phyloP scores from a whole-genome alignment of 2,797 vertebrate genomes.

The Phrynocephalus forsythii region DNA sequence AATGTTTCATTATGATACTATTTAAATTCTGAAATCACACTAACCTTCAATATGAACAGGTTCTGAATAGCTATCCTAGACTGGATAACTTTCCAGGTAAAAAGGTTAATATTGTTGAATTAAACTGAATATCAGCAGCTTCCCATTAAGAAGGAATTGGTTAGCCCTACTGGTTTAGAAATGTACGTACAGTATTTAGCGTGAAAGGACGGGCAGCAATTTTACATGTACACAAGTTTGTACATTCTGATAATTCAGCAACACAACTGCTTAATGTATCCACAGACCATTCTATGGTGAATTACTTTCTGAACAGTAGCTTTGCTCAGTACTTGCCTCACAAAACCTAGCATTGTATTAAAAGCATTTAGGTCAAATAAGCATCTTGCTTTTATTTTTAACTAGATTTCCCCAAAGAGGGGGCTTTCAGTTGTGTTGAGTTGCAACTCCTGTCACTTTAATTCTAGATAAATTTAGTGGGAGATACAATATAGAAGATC shows the following conservation, averaged over 20 bases:
- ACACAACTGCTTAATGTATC: background rate
- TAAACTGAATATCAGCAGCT: background rate
- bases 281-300: background rate
- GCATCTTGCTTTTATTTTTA: background rate
- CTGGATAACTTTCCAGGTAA: rapidly evolving
- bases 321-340: background rate
- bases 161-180: background rate
- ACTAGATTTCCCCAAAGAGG: background rate
- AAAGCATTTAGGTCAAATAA: background rate
- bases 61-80: background rate
- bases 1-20: conserved; percentile 21
- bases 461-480: background rate
- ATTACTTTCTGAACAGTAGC: background rate
- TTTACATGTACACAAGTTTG: background rate
- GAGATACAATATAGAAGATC: too few relatives aligned
- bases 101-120: background rate
- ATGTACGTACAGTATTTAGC: background rate
- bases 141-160: background rate
- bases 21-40: background rate
- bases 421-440: too few relatives aligned
- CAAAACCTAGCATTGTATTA: background rate
- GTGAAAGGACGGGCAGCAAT: background rate
- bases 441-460: background rate
- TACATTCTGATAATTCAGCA: too few relatives aligned
- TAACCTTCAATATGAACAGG: conserved; percentile 9